Percentiles rank a stretch among this genome's conserved stretches.
phyloP scores from a whole-genome alignment of 2,797 vertebrate species.

The Manis pentadactyla region DNA sequence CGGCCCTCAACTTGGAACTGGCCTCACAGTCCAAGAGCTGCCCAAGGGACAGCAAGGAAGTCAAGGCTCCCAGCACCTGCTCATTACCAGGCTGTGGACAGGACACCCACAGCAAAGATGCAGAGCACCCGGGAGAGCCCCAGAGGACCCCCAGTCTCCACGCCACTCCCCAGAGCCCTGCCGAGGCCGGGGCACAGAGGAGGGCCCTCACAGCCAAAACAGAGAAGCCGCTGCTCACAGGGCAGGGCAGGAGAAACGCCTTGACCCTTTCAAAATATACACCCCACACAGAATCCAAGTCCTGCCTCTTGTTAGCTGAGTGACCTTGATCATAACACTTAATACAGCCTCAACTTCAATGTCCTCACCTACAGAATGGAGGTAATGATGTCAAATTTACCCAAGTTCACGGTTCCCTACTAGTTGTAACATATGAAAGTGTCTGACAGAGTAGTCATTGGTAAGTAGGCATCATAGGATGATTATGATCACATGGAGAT shows the following conservation, averaged over 20 bases:
- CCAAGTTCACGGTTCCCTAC: neutral
- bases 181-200: rapidly evolving
- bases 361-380: neutral
- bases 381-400: neutral
- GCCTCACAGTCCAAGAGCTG: neutral
- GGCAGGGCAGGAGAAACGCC: rapidly evolving
- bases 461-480: neutral
- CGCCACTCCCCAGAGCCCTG: rapidly evolving
- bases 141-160: rapidly evolving
- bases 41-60: neutral
- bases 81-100: neutral
- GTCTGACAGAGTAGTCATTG: neutral
- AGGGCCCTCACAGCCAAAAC: no score
- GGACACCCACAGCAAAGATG: neutral
- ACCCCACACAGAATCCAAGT: neutral
- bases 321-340: neutral
- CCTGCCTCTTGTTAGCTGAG: neutral
- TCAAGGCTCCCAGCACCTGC: rapidly evolving
- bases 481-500: neutral
- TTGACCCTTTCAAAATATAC: neutral
- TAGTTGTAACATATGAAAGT: neutral
- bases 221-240: neutral
- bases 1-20: neutral
- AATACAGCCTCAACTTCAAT: rapidly evolving
- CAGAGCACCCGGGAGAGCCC: neutral